A percentile compares a stretch with the other conserved stretches of the same genome.
These are phyloP conservation scores for Dicrurus megarhynchus DNA, from an alignment of 2,113 vertebrate genomes.

Conservation along the genomic window DNA sequence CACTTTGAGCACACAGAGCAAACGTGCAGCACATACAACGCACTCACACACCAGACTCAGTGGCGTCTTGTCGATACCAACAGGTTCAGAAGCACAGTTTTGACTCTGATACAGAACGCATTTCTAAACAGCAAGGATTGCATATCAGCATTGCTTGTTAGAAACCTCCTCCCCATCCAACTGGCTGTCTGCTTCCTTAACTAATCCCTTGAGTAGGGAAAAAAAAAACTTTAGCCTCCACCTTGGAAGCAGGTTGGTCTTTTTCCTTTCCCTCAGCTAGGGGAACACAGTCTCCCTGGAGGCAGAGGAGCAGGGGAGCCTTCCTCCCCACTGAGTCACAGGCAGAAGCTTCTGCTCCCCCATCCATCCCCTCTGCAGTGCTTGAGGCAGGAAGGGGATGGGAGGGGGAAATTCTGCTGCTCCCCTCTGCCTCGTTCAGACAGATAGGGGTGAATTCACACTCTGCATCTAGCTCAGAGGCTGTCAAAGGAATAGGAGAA, in stretches of 20 bases:
- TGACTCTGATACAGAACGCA: background rate
- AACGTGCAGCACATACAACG: background rate
- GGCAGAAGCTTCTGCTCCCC: background rate
- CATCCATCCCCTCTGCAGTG: background rate
- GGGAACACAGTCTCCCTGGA: background rate
- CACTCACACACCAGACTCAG: background rate
- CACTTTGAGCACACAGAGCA: background rate
- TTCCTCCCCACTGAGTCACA: background rate
- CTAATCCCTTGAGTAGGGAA: background rate
- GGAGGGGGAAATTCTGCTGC: background rate
- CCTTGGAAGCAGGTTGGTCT: background rate
- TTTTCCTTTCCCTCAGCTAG: background rate
- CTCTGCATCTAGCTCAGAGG: background rate
- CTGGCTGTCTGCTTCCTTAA: background rate
- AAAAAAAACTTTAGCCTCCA: background rate
- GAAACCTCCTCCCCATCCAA: background rate
- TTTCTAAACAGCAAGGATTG: background rate
- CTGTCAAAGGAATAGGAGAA: background rate
- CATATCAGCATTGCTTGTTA: background rate
- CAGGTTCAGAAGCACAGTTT: background rate
- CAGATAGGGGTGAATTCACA: background rate
- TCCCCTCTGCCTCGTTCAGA: background rate
- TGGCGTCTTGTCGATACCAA: fast-evolving
- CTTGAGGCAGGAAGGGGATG: background rate
- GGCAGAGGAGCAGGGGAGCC: background rate